A percentile compares a stretch with the other conserved stretches of the same genome.
Conservation (phyloP, 1,140 invertebrate genomes). For the Drepana arcuata region DNA sequence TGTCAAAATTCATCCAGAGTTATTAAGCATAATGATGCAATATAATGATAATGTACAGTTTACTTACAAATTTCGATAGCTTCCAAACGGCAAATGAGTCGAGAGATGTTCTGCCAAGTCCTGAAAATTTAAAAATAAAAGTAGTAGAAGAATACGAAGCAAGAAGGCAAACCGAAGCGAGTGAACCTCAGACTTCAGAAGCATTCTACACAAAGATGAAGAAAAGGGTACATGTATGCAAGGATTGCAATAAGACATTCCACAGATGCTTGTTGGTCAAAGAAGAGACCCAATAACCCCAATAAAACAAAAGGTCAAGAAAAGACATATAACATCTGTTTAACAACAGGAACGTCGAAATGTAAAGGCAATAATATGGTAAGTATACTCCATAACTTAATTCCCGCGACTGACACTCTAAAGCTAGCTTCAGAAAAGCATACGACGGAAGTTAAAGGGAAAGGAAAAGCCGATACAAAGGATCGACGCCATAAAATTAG, state of each 20-base stretch:
- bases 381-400: no score
- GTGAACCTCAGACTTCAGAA: background rate
- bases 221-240: background rate
- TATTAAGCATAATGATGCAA: conserved; percentile 5
- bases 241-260: background rate
- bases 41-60: conserved; percentile 5
- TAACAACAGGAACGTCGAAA: no score
- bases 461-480: background rate
- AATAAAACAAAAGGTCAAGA: background rate
- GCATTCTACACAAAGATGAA: background rate
- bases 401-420: no score
- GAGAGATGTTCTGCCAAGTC: background rate
- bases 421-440: no score
- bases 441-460: no score
- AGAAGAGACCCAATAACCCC: no score
- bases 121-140: background rate
- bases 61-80: background rate
- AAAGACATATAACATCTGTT: background rate
- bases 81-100: conserved; percentile 3
- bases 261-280: no score
- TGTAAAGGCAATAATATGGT: no score
- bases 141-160: background rate
- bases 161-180: background rate
- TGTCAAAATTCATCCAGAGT: conserved; percentile 1
- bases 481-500: background rate